These are phyloP conservation scores for Pangasius macronema DNA, from an alignment of 2,797 vertebrate genomes.

Conservation along the genomic window DNA sequence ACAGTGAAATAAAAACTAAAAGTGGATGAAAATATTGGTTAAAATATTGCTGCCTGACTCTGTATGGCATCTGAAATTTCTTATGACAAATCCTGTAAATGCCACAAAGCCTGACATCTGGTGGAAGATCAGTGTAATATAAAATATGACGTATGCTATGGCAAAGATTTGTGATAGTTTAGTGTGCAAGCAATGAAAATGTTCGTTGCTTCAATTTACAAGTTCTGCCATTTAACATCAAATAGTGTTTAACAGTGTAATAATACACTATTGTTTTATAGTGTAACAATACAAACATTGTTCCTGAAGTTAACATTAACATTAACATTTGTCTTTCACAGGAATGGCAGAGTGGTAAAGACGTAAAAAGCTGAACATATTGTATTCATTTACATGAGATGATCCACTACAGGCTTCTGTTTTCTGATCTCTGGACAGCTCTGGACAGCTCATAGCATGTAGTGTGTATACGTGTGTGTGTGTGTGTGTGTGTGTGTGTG, in stretches of 20 bases:
- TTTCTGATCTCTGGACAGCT: not conserved
- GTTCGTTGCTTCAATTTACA: not conserved
- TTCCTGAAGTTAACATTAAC: not conserved
- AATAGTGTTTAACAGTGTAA: too few species aligned
- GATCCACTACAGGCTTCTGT: not conserved
- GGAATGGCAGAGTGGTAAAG: not conserved
- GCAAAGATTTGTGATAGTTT: not conserved
- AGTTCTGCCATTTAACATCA: not conserved
- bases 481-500: not conserved
- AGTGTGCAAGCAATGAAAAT: not conserved
- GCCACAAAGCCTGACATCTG: constrained; percentile 43
- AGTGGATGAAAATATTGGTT: not conserved
- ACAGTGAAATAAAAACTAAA: not conserved
- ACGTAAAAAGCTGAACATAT: too few species aligned
- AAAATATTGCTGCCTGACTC: not conserved
- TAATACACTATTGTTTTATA: too few species aligned
- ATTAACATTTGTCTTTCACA: too few species aligned
- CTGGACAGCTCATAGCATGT: not conserved
- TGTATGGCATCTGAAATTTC: not conserved
- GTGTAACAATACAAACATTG: not conserved
- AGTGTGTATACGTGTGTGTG: not conserved
- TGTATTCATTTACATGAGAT: not conserved
- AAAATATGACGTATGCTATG: not conserved
- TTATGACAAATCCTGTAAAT: not conserved
- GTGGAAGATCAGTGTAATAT: constrained; percentile 22